A percentile compares a stretch with the other conserved stretches of the same genome.
Evolutionary conservation across 2,888 invertebrate genomes (phyloP).

Genomic region (Drosophila limbata): DNA sequence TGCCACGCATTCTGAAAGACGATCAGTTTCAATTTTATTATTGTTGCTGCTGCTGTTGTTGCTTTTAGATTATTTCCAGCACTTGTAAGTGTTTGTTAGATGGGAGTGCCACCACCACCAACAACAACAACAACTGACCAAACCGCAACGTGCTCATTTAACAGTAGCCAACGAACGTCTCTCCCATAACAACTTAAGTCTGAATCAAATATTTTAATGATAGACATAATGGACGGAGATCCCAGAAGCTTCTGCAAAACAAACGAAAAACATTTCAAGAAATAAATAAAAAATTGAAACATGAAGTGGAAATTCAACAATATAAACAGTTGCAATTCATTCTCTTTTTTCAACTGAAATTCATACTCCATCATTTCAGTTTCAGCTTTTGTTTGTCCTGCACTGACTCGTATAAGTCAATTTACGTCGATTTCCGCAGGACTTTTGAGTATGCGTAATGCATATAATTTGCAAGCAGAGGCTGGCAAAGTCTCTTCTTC

Average conservation of each 20-base stretch:
- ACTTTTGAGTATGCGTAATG: conserved; percentile 69
- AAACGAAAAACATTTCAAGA: conserved; percentile 7
- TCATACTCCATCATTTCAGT: background rate
- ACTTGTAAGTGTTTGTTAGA: conserved; percentile 80
- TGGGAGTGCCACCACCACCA: conserved; percentile 68
- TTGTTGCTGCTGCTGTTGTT: conserved; percentile 48
- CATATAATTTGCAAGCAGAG: conserved; percentile 69
- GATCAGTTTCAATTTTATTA: conserved; percentile 82
- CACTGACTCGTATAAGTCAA: conserved; percentile 68
- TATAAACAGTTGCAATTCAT: background rate
- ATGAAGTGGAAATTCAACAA: background rate
- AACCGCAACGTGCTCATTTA: conserved; percentile 76
- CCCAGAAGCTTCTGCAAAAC: conserved; percentile 4
- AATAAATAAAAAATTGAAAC: conserved; percentile 13
- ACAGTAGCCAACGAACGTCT: conserved; percentile 76
- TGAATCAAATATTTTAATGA: conserved; percentile 79
- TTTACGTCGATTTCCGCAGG: conserved; percentile 51
- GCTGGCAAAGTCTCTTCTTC: conserved; percentile 12
- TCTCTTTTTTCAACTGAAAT: background rate
- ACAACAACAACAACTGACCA: conserved; percentile 40
- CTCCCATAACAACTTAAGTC: conserved; percentile 60
- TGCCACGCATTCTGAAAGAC: conserved; percentile 83
- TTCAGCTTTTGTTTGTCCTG: conserved; percentile 4
- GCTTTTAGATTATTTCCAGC: conserved; percentile 76
- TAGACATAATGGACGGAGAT: conserved; percentile 57